Evolutionary conservation across 2,113 vertebrate species (phyloP), one percentile per base, ranked within the genome.

Genomic region (Turdus rufiventris): DNA sequence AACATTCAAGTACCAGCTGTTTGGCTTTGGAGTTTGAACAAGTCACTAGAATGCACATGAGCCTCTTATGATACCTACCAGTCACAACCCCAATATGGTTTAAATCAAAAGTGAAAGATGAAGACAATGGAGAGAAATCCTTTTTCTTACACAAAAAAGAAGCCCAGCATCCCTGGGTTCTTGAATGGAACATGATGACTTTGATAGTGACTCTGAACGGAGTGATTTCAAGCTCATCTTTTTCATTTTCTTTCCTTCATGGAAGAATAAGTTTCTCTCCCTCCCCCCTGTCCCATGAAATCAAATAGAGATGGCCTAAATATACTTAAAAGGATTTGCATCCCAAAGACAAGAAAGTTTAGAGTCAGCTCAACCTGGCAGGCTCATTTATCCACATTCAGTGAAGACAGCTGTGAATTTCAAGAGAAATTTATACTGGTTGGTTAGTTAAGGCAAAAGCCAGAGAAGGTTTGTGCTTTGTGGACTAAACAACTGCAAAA

Each of bases 351-450:
- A 95, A 95, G 83, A 94, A 96, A 96, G 75, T 94, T 96, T 88
- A 89, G 89, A 96, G 88, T 96, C 96, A 97, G 94, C 97, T 96
- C 92, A 90, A 94, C 83, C 95, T 94, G 91, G 24, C 73, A 91
- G 67, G 67, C 94, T 97, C 93, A 90, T 97, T 96, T 95, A 61
- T 53, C 92, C 86, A 91, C 50, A 95, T 96, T 96, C 90, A 94
- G 48, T 58, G 63, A 94, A 88, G 82, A 71, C 88, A 96, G 91
- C 89, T 95, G 93, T 93, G 95, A 77, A 91, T 96, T 95, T 89
- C 85, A 78, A 89, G 91, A 87, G 66, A 95, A 85, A 89, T 96
- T 85, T 63, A n/a, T 86, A 91, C 47, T 81, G 71, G 86, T 65
- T 88, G 63, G 85, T 95, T 89, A 88, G 91, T 91, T 89, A 61